phyloP scores from a whole-genome alignment of 2,113 vertebrate species.

The Fregetta grallaria region DNA sequence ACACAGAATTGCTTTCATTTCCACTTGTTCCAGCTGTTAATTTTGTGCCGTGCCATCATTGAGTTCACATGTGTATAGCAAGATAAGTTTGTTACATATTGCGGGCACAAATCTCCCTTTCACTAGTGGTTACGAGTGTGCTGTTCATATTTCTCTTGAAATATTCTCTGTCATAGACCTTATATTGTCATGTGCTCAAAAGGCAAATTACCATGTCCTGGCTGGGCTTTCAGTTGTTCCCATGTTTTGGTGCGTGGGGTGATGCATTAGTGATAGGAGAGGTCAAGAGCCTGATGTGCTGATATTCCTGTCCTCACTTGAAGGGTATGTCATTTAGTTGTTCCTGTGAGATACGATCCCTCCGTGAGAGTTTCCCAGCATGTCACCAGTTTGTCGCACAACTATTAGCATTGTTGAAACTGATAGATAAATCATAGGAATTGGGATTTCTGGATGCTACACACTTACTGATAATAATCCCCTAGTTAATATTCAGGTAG shows the following conservation, averaged over 20 bases:
- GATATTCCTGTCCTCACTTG: neutral
- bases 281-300: neutral
- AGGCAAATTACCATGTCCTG: neutral
- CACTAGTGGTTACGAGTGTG: neutral
- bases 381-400: neutral
- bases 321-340: neutral
- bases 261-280: neutral
- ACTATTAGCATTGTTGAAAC: neutral
- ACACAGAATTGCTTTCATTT: neutral
- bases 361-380: neutral
- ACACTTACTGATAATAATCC: neutral
- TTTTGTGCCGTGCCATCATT: neutral
- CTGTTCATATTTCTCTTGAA: neutral
- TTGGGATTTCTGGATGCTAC: neutral
- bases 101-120: neutral
- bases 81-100: neutral
- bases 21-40: neutral
- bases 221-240: neutral
- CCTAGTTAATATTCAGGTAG: neutral
- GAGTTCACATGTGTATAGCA: neutral
- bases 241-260: neutral
- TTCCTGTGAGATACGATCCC: neutral
- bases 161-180: neutral
- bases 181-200: neutral
- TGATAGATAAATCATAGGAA: neutral